These are phyloP conservation scores for Drosophila sulfurigaster DNA, from an alignment of 1,140 invertebrate species.

Conservation along the genomic window DNA sequence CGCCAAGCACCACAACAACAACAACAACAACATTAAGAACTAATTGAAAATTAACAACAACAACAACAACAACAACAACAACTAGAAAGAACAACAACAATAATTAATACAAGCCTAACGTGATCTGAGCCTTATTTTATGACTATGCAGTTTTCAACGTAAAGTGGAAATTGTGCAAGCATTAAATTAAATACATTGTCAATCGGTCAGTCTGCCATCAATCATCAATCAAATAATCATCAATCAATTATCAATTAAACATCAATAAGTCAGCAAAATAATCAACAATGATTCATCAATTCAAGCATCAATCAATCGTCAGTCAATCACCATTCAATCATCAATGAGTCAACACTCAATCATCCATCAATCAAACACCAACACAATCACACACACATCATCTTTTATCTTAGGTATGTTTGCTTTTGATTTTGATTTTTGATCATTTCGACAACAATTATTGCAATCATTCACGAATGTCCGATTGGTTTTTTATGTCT, in stretches of 20 bases:
- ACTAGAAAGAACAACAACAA: constrained; percentile 13
- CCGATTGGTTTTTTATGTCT: not conserved
- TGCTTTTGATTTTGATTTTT: not conserved
- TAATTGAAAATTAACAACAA: constrained; percentile 9
- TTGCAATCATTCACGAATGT: not conserved
- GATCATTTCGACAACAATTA: not conserved
- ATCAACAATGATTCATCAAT: not conserved
- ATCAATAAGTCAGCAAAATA: no score
- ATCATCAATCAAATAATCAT: constrained; percentile 15
- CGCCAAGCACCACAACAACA: constrained; percentile 33
- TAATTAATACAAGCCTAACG: constrained; percentile 2
- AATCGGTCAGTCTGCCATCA: constrained; percentile 7
- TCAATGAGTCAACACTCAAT: not conserved
- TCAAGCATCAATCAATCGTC: not conserved
- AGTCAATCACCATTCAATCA: not conserved
- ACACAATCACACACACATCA: not conserved
- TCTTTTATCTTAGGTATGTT: constrained; percentile 10
- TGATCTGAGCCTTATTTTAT: constrained; percentile 14
- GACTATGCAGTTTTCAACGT: constrained; percentile 4
- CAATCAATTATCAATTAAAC: not conserved
- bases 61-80: constrained; percentile 1
- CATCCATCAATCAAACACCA: not conserved
- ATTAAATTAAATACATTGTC: constrained; percentile 1
- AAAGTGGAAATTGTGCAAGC: constrained; percentile 6
- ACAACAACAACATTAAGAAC: constrained; percentile 23